Base-by-base conservation (phyloP, 2,113 vertebrate species). In the Heliornis fulica region DNA sequence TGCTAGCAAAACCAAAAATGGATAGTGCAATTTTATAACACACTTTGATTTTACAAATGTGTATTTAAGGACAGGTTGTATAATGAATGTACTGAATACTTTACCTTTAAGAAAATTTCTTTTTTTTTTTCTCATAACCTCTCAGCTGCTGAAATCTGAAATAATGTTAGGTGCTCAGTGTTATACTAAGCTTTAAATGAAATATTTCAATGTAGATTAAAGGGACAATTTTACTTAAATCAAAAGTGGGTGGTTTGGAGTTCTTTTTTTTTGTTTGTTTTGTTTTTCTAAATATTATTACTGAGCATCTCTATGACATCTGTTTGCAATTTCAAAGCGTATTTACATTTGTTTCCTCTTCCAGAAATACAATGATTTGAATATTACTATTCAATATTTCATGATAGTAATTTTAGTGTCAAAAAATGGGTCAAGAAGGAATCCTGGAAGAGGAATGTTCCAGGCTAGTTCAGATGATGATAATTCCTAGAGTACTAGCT, bases 31-130 rank as follows among this genome's bases (percentile, higher is more conserved):
- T 83, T 80, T 86, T 80, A 38, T 53, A 89, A 77, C 69, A 69
- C 17, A 15, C 94, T 94, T 94, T 95, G 89, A 94, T 96, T 96
- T 93, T 88, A 92, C 50, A 57, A 23, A 38, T 13, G 6, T 80
- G 40, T 72, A 72, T 92, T 91, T 94, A 85, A 85, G 23, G 40
- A 80, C 13, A 56, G 28, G 21, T 5, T 72, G 32, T 88, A 76
- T 64, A 83, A 88, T 56, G 31, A 93, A 64, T 72, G 14, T 45
- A 25, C 36, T 71, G 75, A 94, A 88, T 5, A 41, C 0, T 60
- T 72, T 41, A 41, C 5, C 31, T 82, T 77, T 51, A 61, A 36
- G 3, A 45, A 32, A n/a, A 11, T 22, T 46, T 46, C 21, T 26
- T 45, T 57, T 60, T 21, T 50, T 36, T 66, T 93, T 75, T 54